Percentiles rank a stretch among this genome's conserved stretches.
phyloP scores from a whole-genome alignment of 2,113 vertebrate genomes.

The Lepus europaeus region DNA sequence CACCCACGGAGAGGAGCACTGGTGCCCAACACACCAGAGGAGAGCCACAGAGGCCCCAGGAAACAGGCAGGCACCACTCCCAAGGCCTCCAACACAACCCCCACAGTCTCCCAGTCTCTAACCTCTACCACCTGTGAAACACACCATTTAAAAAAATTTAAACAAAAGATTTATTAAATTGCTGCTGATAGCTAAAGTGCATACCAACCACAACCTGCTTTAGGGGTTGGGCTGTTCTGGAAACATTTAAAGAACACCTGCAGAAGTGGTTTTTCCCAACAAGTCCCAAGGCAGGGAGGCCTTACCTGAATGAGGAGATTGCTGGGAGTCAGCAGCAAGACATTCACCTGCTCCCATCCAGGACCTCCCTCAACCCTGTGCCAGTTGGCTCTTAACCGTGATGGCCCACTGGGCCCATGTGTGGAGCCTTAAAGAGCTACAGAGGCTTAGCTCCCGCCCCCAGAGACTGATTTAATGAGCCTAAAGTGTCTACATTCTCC shows the following conservation, averaged over 20 bases:
- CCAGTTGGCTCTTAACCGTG: background rate
- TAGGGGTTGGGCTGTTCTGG: background rate
- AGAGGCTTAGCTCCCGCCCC: background rate
- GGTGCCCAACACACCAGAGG: background rate
- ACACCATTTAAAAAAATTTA: constrained; percentile 48
- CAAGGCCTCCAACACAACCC: background rate
- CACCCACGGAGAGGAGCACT: background rate
- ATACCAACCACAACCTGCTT: constrained; percentile 23
- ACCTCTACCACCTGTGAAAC: constrained; percentile 55
- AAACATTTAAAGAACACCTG: background rate
- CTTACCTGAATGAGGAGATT: background rate
- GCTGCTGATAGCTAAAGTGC: background rate
- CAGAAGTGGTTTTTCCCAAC: background rate
- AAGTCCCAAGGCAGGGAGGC: background rate
- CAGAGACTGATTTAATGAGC: background rate
- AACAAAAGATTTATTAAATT: background rate
- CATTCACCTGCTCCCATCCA: background rate
- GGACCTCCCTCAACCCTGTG: background rate
- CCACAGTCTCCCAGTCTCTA: constrained; percentile 4
- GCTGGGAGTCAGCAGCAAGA: background rate
- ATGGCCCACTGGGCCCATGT: background rate
- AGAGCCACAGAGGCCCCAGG: background rate
- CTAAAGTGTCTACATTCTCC: background rate
- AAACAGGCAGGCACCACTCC: background rate
- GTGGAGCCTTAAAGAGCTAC: background rate